A percentile compares a stretch with the other conserved stretches of the same genome.
phyloP scores from a whole-genome alignment of 2,888 invertebrate genomes.

The Galeopsomyia nigrocyanea region DNA sequence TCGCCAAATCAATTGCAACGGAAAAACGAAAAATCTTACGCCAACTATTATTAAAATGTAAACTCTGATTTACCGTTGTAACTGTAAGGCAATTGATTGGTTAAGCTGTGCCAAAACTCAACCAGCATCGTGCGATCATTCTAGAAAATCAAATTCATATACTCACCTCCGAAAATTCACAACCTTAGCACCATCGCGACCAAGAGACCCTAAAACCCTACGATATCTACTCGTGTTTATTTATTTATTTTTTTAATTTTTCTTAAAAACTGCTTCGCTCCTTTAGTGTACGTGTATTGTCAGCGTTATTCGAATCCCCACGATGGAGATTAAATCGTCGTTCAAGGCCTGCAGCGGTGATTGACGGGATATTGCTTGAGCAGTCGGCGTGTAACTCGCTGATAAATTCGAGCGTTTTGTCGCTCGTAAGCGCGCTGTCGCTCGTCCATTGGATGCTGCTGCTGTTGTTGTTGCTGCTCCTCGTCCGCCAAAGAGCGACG shows the following conservation, averaged over 20 bases:
- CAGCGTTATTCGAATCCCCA: not conserved
- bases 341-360: slow-evolving; percentile 55
- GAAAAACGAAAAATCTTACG: too few relatives aligned
- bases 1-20: too few relatives aligned
- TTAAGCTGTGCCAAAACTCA: too few relatives aligned
- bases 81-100: too few relatives aligned
- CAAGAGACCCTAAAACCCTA: too few relatives aligned
- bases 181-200: too few relatives aligned
- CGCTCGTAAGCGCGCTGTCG: slow-evolving; percentile 57
- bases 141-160: too few relatives aligned
- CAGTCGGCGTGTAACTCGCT: slow-evolving; percentile 59
- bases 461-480: slow-evolving; percentile 23
- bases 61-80: too few relatives aligned
- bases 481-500: slow-evolving; percentile 61
- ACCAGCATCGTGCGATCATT: too few relatives aligned
- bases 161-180: too few relatives aligned
- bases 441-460: slow-evolving; percentile 49
- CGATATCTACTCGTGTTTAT: not conserved
- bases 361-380: slow-evolving; percentile 60
- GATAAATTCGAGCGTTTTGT: slow-evolving; percentile 62
- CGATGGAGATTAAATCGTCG: not conserved
- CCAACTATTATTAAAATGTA: too few relatives aligned
- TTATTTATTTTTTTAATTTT: not conserved
- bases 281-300: slow-evolving; percentile 3
- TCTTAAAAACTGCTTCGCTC: not conserved